Evolutionary conservation across 2,113 vertebrate species (phyloP).

Genomic region (Piaya cayana): DNA sequence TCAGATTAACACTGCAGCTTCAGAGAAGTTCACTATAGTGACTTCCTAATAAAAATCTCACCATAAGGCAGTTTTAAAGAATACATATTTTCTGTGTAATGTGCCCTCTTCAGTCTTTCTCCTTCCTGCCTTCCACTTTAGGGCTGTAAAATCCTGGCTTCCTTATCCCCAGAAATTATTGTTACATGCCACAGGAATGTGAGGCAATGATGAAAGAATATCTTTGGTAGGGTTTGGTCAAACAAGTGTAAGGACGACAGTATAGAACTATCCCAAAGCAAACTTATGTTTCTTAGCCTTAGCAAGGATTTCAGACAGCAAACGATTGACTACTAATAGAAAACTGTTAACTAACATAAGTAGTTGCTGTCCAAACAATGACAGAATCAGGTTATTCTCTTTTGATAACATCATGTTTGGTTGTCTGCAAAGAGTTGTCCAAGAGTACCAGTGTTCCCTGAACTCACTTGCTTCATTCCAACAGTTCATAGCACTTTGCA

Average conservation of each 20-base stretch:
- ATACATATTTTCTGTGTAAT: rapidly evolving
- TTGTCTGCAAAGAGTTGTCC: not conserved
- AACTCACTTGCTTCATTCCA: not conserved
- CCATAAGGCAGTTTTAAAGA: not conserved
- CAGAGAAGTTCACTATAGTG: not conserved
- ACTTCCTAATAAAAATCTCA: not conserved
- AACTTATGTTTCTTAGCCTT: not conserved
- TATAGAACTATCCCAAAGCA: not conserved
- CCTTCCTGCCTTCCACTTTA: not conserved
- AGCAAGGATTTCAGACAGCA: not conserved
- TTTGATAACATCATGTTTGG: not conserved
- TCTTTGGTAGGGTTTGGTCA: not conserved
- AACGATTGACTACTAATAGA: not conserved
- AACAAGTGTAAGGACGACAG: not conserved
- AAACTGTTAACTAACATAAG: not conserved
- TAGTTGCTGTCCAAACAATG: not conserved
- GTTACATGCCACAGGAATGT: not conserved
- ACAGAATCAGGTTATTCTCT: not conserved
- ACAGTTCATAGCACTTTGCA: not conserved
- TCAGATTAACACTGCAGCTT: not conserved
- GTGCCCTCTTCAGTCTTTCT: not conserved
- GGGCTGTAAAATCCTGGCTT: not conserved
- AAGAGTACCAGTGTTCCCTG: not conserved
- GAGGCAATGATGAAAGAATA: not conserved
- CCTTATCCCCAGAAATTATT: not conserved